These are phyloP conservation scores for Phymorhynchus buccinoides DNA, from an alignment of 1,140 invertebrate genomes.

Conservation along the genomic window DNA sequence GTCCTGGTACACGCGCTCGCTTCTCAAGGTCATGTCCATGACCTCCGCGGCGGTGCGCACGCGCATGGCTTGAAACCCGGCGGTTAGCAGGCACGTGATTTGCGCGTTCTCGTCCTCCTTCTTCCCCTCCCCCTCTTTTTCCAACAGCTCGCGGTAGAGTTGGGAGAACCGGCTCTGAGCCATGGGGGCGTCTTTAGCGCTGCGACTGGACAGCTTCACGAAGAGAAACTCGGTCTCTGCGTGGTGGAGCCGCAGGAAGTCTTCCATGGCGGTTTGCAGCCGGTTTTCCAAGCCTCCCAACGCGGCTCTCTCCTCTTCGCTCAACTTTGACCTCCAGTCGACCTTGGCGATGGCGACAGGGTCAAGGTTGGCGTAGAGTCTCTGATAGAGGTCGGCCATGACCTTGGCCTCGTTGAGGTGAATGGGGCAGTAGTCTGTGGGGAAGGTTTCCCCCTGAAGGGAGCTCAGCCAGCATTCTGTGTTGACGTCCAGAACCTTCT, in stretches of 20 bases:
- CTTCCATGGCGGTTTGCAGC: conserved; percentile 54
- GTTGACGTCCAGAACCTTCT: conserved; percentile 62
- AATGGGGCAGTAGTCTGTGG: conserved; percentile 56
- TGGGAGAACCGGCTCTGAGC: conserved; percentile 55
- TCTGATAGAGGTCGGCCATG: conserved; percentile 59
- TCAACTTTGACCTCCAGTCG: conserved; percentile 51
- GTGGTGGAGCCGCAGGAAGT: conserved; percentile 33
- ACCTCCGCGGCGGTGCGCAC: conserved; percentile 57
- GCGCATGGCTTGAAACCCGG: conserved; percentile 58
- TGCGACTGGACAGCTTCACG: conserved; percentile 65
- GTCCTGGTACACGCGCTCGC: conserved; percentile 68
- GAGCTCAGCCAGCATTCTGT: conserved; percentile 63
- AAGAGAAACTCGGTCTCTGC: conserved; percentile 48
- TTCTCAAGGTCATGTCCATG: conserved; percentile 61
- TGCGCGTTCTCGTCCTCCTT: conserved; percentile 56
- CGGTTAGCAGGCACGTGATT: conserved; percentile 59
- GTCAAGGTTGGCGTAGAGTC: conserved; percentile 59
- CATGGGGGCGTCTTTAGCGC: conserved; percentile 66
- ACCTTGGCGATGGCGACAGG: conserved; percentile 37
- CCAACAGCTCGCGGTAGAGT: conserved; percentile 51
- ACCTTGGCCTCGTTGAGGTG: conserved; percentile 54
- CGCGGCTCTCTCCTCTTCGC: conserved; percentile 40
- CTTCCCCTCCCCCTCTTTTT: conserved; percentile 40
- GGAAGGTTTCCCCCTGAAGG: conserved; percentile 62
- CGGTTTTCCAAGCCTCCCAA: conserved; percentile 44